phyloP scores from a whole-genome alignment of 2,797 vertebrate genomes.

The Setipinna tenuifilis region DNA sequence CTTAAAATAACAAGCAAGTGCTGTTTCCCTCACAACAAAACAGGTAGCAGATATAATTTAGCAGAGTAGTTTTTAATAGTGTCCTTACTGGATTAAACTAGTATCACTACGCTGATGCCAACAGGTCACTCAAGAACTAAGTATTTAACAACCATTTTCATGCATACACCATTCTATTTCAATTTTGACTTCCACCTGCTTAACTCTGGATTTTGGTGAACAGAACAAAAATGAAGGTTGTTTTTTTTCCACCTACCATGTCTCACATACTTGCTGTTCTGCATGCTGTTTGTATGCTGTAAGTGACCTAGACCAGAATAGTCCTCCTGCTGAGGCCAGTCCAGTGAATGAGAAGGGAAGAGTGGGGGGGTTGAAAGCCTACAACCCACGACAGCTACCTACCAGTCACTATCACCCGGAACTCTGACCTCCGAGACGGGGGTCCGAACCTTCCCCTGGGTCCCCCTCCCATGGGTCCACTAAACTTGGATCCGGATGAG shows the following conservation, averaged over 20 bases:
- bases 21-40: background rate
- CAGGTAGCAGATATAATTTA: background rate
- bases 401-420: constrained; percentile 93
- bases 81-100: background rate
- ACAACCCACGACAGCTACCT: constrained; percentile 42
- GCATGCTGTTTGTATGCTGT: constrained; percentile 21
- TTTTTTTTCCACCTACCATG: constrained; percentile 8
- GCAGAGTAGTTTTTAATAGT: background rate
- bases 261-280: background rate
- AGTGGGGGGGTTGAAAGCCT: constrained; percentile 12
- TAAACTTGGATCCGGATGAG: constrained; percentile 79
- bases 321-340: constrained; percentile 24
- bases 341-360: constrained; percentile 1
- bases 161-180: background rate
- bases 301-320: constrained; percentile 24
- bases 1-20: too few relatives aligned
- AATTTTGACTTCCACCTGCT: background rate
- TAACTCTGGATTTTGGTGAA: background rate
- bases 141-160: background rate
- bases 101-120: background rate
- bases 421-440: constrained; percentile 90
- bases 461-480: constrained; percentile 77
- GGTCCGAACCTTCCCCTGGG: constrained; percentile 87
- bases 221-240: constrained; percentile 9
- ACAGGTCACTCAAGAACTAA: background rate